phyloP scores from a whole-genome alignment of 2,113 vertebrate genomes.

The Microtus oregoni region DNA sequence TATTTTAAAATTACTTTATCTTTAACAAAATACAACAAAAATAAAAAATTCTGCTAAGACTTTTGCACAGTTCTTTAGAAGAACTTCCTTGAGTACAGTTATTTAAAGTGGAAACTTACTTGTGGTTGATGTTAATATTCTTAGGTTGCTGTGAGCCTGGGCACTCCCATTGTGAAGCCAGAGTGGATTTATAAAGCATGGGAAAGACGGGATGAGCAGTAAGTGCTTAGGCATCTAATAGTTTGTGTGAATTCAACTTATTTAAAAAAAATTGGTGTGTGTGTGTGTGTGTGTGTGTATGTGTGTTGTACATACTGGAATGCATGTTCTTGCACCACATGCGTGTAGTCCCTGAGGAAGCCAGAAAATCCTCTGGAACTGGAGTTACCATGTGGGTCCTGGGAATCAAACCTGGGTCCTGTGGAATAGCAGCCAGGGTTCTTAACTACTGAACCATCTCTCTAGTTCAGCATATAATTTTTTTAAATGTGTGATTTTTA shows the following conservation, averaged over 20 bases:
- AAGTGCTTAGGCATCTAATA: constrained; percentile 68
- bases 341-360: neutral
- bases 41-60: neutral
- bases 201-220: constrained; percentile 94
- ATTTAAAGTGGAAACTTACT: constrained; percentile 59
- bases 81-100: constrained; percentile 23
- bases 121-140: constrained; percentile 62
- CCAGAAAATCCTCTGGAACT: neutral
- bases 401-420: neutral
- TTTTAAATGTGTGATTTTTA: neutral
- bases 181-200: constrained; percentile 96
- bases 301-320: neutral
- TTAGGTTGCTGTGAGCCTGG: constrained; percentile 97
- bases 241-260: constrained; percentile 35
- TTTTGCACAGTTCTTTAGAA: constrained; percentile 14
- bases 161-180: constrained; percentile 95
- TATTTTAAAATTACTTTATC: constrained; percentile 56
- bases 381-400: neutral
- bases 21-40: constrained; percentile 30
- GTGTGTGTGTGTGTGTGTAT: neutral
- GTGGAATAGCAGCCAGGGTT: neutral
- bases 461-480: neutral
- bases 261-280: neutral
- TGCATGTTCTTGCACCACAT: neutral
- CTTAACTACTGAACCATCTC: neutral